phyloP scores from a whole-genome alignment of 2,797 vertebrate species.

The Typhlichthys subterraneus region DNA sequence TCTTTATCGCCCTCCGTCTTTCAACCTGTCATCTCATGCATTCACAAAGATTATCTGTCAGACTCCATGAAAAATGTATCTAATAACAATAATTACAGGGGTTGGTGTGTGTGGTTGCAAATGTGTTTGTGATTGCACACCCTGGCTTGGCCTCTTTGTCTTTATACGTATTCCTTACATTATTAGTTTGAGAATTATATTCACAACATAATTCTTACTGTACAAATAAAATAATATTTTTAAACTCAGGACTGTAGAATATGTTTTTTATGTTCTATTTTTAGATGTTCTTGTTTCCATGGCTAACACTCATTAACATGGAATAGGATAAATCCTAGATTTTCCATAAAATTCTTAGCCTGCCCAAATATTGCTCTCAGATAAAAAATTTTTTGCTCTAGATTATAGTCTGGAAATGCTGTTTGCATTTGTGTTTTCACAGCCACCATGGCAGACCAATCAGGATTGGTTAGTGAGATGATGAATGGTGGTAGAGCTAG shows the following conservation, averaged over 20 bases:
- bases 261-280: background rate
- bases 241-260: background rate
- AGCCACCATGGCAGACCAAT: too few species aligned
- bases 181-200: slow-evolving; percentile 20
- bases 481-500: too few species aligned
- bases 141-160: slow-evolving; percentile 2
- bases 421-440: too few species aligned
- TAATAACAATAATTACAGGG: slow-evolving; percentile 61
- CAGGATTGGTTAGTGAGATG: too few species aligned
- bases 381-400: too few species aligned
- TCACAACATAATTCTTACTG: slow-evolving; percentile 14
- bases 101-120: slow-evolving; percentile 19
- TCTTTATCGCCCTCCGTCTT: background rate
- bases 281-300: background rate
- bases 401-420: too few species aligned
- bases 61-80: slow-evolving; percentile 48
- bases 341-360: too few species aligned
- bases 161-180: slow-evolving; percentile 23
- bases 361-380: too few species aligned
- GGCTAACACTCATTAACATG: background rate
- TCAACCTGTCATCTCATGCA: slow-evolving; percentile 48
- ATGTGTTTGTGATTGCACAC: slow-evolving; percentile 20
- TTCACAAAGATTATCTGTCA: slow-evolving; percentile 52
- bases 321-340: too few species aligned
- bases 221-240: slow-evolving; percentile 7